A percentile compares a stretch with the other conserved stretches of the same genome.
Evolutionary conservation across 2,797 vertebrate genomes (phyloP).

Genomic region (Rhinoraja longicauda): DNA sequence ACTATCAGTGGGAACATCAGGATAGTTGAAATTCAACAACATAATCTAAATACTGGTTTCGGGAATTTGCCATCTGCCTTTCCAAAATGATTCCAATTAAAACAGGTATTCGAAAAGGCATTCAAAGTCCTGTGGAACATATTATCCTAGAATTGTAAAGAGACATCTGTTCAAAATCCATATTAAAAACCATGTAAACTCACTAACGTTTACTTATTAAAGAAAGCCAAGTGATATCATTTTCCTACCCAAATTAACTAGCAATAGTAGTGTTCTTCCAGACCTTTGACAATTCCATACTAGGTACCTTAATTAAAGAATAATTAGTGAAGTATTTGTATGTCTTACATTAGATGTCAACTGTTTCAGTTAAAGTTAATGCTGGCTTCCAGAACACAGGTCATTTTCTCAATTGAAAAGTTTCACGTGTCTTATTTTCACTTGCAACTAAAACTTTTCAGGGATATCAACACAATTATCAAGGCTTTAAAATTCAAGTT

Average conservation of each 20-base stretch:
- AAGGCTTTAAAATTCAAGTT: neutral
- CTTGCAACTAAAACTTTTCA: slow-evolving; percentile 15
- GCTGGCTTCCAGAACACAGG: slow-evolving; percentile 52
- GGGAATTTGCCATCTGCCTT: slow-evolving; percentile 16
- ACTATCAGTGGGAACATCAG: neutral
- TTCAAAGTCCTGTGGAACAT: too few species aligned
- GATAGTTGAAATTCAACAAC: neutral
- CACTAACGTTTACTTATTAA: slow-evolving; percentile 41
- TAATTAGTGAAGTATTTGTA: slow-evolving; percentile 68
- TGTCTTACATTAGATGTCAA: slow-evolving; percentile 64
- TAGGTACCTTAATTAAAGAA: slow-evolving; percentile 68
- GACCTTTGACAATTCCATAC: slow-evolving; percentile 61
- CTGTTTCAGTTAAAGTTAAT: slow-evolving; percentile 59
- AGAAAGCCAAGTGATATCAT: slow-evolving; percentile 40
- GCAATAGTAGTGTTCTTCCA: slow-evolving; percentile 54
- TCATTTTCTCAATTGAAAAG: slow-evolving; percentile 51
- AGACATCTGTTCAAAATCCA: neutral
- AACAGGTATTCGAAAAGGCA: neutral
- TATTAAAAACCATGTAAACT: slow-evolving; percentile 55
- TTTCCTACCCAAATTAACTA: slow-evolving; percentile 54
- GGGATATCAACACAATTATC: neutral
- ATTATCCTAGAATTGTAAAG: neutral
- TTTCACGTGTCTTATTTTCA: slow-evolving; percentile 51
- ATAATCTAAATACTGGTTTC: neutral
- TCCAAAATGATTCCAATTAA: neutral